Evolutionary conservation across 2,888 invertebrate genomes (phyloP).

Genomic region (Tenthredo notha): DNA sequence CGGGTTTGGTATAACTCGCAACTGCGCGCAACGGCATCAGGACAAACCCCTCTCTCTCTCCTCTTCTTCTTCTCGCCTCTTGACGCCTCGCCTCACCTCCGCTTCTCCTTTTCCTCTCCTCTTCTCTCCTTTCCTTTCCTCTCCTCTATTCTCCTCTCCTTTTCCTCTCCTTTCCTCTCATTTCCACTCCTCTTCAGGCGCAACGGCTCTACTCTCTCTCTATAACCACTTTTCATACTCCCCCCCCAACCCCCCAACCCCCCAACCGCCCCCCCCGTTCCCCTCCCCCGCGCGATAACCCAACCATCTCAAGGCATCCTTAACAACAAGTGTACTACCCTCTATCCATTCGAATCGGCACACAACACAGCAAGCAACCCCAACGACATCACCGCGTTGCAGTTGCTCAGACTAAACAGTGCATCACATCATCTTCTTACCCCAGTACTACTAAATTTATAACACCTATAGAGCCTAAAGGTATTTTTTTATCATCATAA

Average conservation of each 20-base stretch:
- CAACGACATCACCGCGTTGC: slow-evolving; percentile 46
- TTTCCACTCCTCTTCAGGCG: neutral
- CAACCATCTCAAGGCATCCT: slow-evolving; percentile 52
- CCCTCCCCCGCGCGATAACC: slow-evolving; percentile 46
- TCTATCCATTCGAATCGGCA: slow-evolving; percentile 52
- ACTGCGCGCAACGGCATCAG: slow-evolving; percentile 72
- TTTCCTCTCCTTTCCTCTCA: neutral
- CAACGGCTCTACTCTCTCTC: slow-evolving; percentile 29
- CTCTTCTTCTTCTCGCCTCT: slow-evolving; percentile 34
- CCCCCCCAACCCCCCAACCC: no score
- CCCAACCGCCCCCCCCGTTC: no score
- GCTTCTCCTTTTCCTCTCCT: slow-evolving; percentile 19
- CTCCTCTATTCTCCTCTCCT: neutral
- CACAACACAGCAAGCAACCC: slow-evolving; percentile 52
- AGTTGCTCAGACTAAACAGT: slow-evolving; percentile 10
- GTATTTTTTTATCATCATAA: neutral
- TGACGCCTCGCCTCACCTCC: slow-evolving; percentile 47
- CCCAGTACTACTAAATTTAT: neutral
- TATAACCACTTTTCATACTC: slow-evolving; percentile 50
- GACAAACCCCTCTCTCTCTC: slow-evolving; percentile 59
- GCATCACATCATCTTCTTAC: neutral
- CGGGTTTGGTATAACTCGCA: slow-evolving; percentile 57
- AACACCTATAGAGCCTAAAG: neutral
- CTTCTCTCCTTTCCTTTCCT: neutral
- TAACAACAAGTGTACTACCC: slow-evolving; percentile 52